Evolutionary conservation across 2,113 vertebrate genomes (phyloP).

Genomic region (Lophura nycthemera): DNA sequence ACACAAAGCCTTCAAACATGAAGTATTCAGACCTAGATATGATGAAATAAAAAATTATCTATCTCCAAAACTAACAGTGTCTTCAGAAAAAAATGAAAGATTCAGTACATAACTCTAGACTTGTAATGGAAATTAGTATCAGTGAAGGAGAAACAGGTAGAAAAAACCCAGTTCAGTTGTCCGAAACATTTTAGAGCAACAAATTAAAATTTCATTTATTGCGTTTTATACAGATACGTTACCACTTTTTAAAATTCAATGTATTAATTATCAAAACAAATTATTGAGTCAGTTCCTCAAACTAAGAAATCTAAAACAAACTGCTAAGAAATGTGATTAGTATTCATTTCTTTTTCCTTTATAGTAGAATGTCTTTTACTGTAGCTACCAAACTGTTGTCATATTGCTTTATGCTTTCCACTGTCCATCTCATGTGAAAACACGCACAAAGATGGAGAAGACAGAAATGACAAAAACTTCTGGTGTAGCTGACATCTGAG

Average conservation of each 20-base stretch:
- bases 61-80: not conserved
- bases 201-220: not conserved
- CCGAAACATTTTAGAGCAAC: not conserved
- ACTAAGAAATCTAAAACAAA: not conserved
- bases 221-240: not conserved
- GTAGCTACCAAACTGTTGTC: not conserved
- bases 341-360: not conserved
- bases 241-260: not conserved
- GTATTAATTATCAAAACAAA: not conserved
- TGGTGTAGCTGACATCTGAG: constrained; percentile 34
- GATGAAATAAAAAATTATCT: not conserved
- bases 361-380: not conserved
- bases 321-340: not conserved
- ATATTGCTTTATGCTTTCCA: not conserved
- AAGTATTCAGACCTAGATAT: not conserved
- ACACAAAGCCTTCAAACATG: rapidly evolving
- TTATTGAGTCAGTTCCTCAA: not conserved
- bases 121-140: not conserved
- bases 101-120: not conserved
- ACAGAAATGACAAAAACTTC: not conserved
- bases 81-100: not conserved
- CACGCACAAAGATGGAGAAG: not conserved
- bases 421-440: not conserved
- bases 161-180: not conserved
- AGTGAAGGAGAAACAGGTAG: not conserved